Evolutionary conservation across 2,888 invertebrate species (phyloP), one percentile per base, ranked within the genome.

Genomic region (Cheilosia pagana): DNA sequence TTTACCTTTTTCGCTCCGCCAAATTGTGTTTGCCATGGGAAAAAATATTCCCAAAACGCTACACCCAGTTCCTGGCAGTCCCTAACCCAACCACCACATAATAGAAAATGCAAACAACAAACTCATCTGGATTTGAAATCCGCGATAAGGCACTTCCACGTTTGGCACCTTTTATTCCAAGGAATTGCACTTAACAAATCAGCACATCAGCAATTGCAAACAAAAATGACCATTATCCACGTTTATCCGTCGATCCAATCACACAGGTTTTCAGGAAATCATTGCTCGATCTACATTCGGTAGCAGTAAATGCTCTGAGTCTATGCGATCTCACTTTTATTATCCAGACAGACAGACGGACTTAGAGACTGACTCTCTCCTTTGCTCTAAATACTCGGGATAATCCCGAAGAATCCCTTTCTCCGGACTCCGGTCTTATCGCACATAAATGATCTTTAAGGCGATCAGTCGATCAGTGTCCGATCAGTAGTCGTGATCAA

Each of bases 321-420:
- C n/a, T 55, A 65, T 35, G 35, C 14, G 21, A 65, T 85, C 10
- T 63, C 53, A 48, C 48, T 71, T 53, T 53, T 28, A 78, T 63
- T 78, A 83, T 85, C 75, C 81, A 74, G 71, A 62, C 81, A 75
- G 57, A 63, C 43, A 60, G 52, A 63, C 48, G 28, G 50, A 62
- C 41, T 71, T 35, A 12, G 43, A 50, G 23, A 52, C 16, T 45
- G 43, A 50, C 35, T 39, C 25, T 53, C 31, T 53, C 35, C 35
- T 41, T 41, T 81, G 81, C 85, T 76, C 81, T 85, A 76, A 67
- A 81, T 85, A 81, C 62, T 81, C 21, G n/a, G 81, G 85, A 85
- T 85, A 59, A 85, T 85, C 79, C 78, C 31, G 23, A 28, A 65
- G 72, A 41, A 35, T 35, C 14, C n/a, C 35, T 57, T 35, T 57